Base-by-base conservation (phyloP, 2,113 vertebrate genomes). In the Chaetorhynchus papuensis region DNA sequence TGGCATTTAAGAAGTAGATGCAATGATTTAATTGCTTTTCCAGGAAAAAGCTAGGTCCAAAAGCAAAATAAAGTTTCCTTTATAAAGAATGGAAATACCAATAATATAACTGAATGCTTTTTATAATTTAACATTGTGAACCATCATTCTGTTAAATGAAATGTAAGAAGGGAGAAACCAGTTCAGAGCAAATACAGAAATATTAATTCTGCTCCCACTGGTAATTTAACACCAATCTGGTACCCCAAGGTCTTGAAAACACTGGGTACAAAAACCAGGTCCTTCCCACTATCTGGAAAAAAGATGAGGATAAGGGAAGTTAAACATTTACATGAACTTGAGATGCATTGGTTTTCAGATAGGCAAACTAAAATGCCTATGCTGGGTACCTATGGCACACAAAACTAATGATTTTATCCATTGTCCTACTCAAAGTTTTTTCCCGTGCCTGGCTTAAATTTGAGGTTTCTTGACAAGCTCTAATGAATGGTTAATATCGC, bases 21-120 rank as follows among this genome's bases (percentile, higher is more conserved):
- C 78, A 84, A 93, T 2, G 26, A 91, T 92, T 95, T 93, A 75
- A 95, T 57, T 90, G 41, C 89, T 93, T 94, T 96, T 93, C 69
- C 56, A 79, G 57, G 41, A 64, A 90, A 94, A 93, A 42, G 10
- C 31, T 22, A 78, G 15, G 28, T 90, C 75, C 49, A 57, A 88
- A 89, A 76, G 31, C 47, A 94, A 92, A 97, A 87, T 44, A 50
- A 78, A 84, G 53, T 76, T 71, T 87, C 59, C 15, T 82, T 92
- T 79, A 30, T 39, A 68, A 92, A 94, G 49, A 92, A 89, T 76
- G 30, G 44, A 82, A 81, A 92, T 41, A 63, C 4, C 63, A 83
- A 61, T 53, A 88, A 42, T 75, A 53, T 68, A 90, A 95, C 6
- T 2, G 39, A 78, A 66, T 11, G 17, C 3, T 83, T 94, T 92